Percentiles rank a stretch among this genome's conserved stretches.
Conservation (phyloP, 1,140 invertebrate genomes). For the Brachionus rubens region DNA sequence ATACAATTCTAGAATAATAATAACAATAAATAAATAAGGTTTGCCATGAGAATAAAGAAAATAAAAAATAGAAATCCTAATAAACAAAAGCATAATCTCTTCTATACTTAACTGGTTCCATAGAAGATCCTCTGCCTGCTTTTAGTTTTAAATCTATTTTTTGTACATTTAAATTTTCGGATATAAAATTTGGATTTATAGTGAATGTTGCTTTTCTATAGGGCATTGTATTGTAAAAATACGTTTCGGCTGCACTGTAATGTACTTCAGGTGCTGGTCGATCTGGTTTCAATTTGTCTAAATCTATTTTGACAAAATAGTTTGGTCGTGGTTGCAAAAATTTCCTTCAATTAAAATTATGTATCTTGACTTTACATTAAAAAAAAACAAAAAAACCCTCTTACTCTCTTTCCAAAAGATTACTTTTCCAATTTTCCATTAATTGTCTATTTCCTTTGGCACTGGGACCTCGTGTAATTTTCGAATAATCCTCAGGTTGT, state of each 20-base stretch:
- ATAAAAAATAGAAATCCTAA: background rate
- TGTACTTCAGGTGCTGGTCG: constrained; percentile 16
- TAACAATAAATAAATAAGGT: no score
- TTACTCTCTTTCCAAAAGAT: constrained; percentile 30
- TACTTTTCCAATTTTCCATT: constrained; percentile 26
- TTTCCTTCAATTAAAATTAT: background rate
- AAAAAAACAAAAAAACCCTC: background rate
- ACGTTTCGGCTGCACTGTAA: constrained; percentile 45
- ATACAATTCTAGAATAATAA: no score
- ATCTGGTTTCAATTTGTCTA: constrained; percentile 15
- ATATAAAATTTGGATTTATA: constrained; percentile 45
- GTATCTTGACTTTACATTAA: background rate
- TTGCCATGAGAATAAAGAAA: no score
- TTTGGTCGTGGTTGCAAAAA: constrained; percentile 30
- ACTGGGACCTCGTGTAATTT: background rate
- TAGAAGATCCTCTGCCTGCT: background rate
- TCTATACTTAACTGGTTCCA: background rate
- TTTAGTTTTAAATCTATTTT: constrained; percentile 24
- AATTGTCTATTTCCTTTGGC: background rate
- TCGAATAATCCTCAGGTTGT: background rate
- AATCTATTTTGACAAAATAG: constrained; percentile 31
- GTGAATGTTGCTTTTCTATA: constrained; percentile 2
- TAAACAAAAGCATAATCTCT: constrained; percentile 44
- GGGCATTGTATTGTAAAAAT: constrained; percentile 41
- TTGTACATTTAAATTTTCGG: constrained; percentile 33